Base-by-base conservation (phyloP, 2,113 vertebrate species). In the Machaerirhynchus nigripectus region DNA sequence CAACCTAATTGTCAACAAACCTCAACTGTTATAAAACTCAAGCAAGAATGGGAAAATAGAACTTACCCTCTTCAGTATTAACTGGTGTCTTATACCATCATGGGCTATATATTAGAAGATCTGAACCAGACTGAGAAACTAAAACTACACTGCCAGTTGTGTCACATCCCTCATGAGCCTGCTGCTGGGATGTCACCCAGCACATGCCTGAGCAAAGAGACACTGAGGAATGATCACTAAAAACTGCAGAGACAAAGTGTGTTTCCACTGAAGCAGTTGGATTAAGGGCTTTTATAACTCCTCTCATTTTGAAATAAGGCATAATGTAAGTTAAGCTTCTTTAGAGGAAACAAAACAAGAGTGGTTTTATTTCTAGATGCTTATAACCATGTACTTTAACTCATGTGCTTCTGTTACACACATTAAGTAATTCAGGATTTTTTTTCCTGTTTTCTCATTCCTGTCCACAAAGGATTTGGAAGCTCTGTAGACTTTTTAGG, bases 51-150 rank as follows among this genome's bases (percentile, higher is more conserved):
- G 15, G 16, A 78, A 87, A 91, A 49, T n/a, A n/a, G 22, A n/a
- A 85, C 21, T 60, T 42, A 50, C 1, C 2, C 5, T 24, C n/a
- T 78, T 70, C 31, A 49, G 13, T 56, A 75, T 35, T 20, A 73
- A 46, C 4, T 0, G 0, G 21, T 23, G 2, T 57, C 37, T 65
- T 88, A 42, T 7, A 35, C 24, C 17, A 40, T 6, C 0, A 1
- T 16, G 27, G 19, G 27, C 15, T 87, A 40, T 26, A 56, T 6
- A 15, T 50, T 20, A 59, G 42, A 59, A 68, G 33, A 70, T 30
- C 5, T 47, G 44, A 82, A 85, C 14, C 14, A 79, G 52, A 23
- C 19, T 65, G 24, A 75, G 67, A 93, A 52, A 77, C 13, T 40
- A 75, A 61, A 73, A 33, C 35, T 39, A 11, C 39, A 33, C 5